Evolutionary conservation across 2,113 vertebrate species (phyloP).

Genomic region (Chaetops frenatus): DNA sequence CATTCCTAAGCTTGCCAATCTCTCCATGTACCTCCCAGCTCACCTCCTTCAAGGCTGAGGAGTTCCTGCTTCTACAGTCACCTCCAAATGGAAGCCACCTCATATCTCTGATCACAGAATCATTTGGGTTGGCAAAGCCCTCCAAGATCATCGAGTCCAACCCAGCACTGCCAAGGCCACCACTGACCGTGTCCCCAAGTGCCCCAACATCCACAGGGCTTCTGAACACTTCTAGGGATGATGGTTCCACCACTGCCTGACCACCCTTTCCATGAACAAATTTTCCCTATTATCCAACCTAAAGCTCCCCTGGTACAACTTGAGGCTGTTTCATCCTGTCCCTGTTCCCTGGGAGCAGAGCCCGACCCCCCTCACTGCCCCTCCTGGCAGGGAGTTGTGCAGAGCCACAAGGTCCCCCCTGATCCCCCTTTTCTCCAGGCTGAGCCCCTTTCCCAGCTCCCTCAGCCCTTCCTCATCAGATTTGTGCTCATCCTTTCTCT

Average conservation of each 20-base stretch:
- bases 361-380: rapidly evolving
- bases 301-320: rapidly evolving
- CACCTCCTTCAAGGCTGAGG: neutral
- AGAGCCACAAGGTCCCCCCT: neutral
- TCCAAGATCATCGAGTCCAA: rapidly evolving
- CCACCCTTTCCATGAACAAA: too few species aligned
- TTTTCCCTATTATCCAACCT: rapidly evolving
- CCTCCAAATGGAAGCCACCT: neutral
- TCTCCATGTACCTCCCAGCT: neutral
- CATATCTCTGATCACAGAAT: neutral
- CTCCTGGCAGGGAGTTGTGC: neutral
- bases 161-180: neutral
- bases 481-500: neutral
- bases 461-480: neutral
- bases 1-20: neutral
- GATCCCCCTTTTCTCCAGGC: neutral
- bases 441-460: neutral
- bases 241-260: neutral
- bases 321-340: neutral
- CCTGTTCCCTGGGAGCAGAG: neutral
- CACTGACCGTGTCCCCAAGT: rapidly evolving
- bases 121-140: neutral
- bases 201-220: neutral
- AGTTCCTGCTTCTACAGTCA: neutral
- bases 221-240: neutral